Evolutionary conservation across 2,888 invertebrate species (phyloP).

Genomic region (Himalopsyche anomala): DNA sequence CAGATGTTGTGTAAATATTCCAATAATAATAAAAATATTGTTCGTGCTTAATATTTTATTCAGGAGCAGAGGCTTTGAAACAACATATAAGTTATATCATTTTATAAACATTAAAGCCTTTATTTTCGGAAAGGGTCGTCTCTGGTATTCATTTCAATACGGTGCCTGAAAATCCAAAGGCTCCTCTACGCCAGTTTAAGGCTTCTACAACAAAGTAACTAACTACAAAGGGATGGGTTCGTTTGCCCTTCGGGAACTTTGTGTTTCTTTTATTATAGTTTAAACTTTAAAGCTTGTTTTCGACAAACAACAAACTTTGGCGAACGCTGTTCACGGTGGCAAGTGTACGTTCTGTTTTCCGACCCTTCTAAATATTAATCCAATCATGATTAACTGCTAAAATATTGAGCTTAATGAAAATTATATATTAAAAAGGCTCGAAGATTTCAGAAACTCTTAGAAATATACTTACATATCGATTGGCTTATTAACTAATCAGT

Average conservation of each 20-base stretch:
- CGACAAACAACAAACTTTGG: not conserved
- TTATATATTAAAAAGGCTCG: too few species aligned
- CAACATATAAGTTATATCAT: not conserved
- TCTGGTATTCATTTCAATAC: slow-evolving; percentile 27
- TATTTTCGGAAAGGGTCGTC: slow-evolving; percentile 31
- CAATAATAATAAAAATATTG: not conserved
- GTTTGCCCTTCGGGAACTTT: slow-evolving; percentile 4
- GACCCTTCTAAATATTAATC: not conserved
- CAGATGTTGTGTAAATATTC: too few species aligned
- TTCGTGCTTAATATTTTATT: not conserved
- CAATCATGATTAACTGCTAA: too few species aligned
- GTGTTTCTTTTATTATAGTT: slow-evolving; percentile 38
- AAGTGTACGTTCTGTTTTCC: not conserved
- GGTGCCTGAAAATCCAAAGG: slow-evolving; percentile 14
- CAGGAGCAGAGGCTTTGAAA: not conserved
- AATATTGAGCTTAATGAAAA: too few species aligned
- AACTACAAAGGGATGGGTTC: slow-evolving; percentile 7
- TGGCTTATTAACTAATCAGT: too few species aligned
- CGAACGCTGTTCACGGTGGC: not conserved
- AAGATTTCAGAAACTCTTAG: too few species aligned
- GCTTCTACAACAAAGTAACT: slow-evolving; percentile 34
- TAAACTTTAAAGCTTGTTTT: slow-evolving; percentile 37
- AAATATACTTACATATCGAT: too few species aligned
- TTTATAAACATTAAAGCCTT: slow-evolving; percentile 30
- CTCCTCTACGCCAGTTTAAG: slow-evolving; percentile 14